Percentiles rank a stretch among this genome's conserved stretches.
These are phyloP conservation scores for Deilephila elpenor DNA, from an alignment of 2,888 invertebrate genomes.

Conservation along the genomic window DNA sequence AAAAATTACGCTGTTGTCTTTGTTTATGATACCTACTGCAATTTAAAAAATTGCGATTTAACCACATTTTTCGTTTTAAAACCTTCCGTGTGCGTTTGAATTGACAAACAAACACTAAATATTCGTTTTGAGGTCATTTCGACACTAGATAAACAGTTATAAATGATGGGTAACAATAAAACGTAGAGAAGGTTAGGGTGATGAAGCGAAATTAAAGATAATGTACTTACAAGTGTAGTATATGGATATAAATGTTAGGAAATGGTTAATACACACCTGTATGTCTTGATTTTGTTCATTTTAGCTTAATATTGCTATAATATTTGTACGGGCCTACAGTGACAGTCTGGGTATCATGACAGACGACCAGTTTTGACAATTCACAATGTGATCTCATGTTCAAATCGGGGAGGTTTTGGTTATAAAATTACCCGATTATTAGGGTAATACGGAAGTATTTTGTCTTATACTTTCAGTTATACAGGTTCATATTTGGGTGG, in stretches of 20 bases:
- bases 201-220: constrained; percentile 56
- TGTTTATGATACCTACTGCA: no score
- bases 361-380: constrained; percentile 55
- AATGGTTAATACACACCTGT: constrained; percentile 63
- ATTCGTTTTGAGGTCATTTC: neutral
- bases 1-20: no score
- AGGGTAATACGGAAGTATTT: neutral
- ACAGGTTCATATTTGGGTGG: no score
- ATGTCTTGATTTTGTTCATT: constrained; percentile 82
- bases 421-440: neutral
- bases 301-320: constrained; percentile 75
- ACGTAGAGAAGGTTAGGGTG: constrained; percentile 68
- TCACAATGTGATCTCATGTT: constrained; percentile 10
- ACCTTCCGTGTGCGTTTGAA: no score
- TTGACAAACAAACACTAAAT: no score
- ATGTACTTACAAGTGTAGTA: neutral
- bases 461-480: no score
- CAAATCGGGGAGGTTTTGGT: neutral
- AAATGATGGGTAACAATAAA: neutral
- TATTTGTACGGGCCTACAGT: constrained; percentile 77
- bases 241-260: constrained; percentile 15
- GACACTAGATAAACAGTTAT: neutral
- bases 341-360: constrained; percentile 80
- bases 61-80: no score
- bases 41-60: no score